These are phyloP conservation scores for Kryphioiulus occultus DNA, from an alignment of 2,888 invertebrate species.

Conservation along the genomic window DNA sequence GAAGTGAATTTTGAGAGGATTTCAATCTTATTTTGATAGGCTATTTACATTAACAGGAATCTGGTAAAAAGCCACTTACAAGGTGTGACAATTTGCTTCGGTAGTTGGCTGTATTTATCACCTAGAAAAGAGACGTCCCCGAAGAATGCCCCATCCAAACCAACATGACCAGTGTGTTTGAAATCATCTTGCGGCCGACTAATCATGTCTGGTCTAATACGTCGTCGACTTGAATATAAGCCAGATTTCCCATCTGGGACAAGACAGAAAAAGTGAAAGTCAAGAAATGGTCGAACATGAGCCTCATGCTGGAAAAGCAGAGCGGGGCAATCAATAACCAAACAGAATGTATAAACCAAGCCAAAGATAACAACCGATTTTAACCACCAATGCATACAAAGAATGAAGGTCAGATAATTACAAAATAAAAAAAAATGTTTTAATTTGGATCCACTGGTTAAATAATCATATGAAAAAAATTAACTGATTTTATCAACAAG, in stretches of 20 bases:
- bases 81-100: constrained; percentile 86
- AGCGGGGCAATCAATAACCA: background rate
- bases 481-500: background rate
- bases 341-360: constrained; percentile 35
- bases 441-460: background rate
- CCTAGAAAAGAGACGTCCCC: constrained; percentile 86
- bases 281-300: background rate
- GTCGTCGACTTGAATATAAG: constrained; percentile 67
- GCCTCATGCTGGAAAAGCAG: background rate
- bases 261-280: constrained; percentile 43
- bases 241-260: constrained; percentile 69
- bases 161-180: constrained; percentile 95
- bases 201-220: constrained; percentile 89
- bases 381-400: background rate
- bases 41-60: background rate
- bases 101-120: constrained; percentile 76
- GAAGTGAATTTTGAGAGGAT: background rate
- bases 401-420: background rate
- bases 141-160: constrained; percentile 95
- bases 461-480: too few relatives aligned
- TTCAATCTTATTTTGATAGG: background rate
- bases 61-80: constrained; percentile 61
- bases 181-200: constrained; percentile 96
- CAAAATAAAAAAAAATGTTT: background rate
- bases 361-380: background rate